Base-by-base conservation (phyloP, 1,140 invertebrate genomes). In the Oedothorax gibbosus region DNA sequence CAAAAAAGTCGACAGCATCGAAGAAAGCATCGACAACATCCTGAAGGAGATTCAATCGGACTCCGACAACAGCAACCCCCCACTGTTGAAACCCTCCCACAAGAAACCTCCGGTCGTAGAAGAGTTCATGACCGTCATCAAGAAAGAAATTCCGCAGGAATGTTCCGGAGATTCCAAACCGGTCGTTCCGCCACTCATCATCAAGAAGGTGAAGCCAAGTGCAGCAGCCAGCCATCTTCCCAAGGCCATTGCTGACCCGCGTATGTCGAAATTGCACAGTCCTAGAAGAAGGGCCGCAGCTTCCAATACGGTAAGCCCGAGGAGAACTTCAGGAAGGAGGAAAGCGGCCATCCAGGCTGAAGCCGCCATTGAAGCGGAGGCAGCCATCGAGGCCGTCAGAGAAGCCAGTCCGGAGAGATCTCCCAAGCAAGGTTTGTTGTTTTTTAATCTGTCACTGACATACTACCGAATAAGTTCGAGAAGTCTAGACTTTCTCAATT, bases 231-330 rank as follows among this genome's bases (percentile, higher is more conserved):
- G 80, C 35, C 86, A 86, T 72, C 75, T 86, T 18, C 86, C 86
- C n/a, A 60, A 56, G 14, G 71, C 80, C 9, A 78, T 86, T 50
- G 78, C 68, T 49, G 86, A 86, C 72, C 86, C 86, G 18, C 80
- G 86, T 10, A 73, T 86, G 71, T 73, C 86, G 50, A 86, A 66
- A 51, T 57, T 86, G 14, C 86, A 86, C 53, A 14, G 53, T 53
- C 77, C 66, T 15, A 53, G 78, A 11, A 20, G 72, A 12, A 66
- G 50, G 35, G 69, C 20, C 10, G 18, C 57, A 18, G 35, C 49
- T 77, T 71, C 81, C 15, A 72, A 85, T 6, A 18, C 14, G 7
- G 71, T 15, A 18, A 71, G 20, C 49, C 15, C n/a, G 50, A 53
- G 50, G 51, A 53, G 69, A 71, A 15, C 69, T 35, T 35, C 35